Conservation (phyloP, 2,888 invertebrate species). For the Napeogenes sylphis region DNA sequence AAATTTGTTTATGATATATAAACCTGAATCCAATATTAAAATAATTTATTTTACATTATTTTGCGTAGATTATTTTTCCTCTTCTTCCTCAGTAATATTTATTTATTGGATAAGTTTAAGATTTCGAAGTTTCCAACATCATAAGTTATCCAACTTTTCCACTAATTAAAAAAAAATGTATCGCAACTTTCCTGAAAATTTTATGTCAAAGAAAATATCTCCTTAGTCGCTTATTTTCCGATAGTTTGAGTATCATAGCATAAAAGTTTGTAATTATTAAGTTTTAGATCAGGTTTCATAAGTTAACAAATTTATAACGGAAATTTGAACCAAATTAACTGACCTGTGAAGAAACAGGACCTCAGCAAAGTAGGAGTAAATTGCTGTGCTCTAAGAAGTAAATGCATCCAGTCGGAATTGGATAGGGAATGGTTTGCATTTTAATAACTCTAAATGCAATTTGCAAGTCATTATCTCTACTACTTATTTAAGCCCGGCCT, state of each 20-base stretch:
- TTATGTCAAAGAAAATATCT: background rate
- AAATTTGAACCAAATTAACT: background rate
- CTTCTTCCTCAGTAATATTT: no score
- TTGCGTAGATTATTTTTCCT: no score
- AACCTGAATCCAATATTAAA: no score
- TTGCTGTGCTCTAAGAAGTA: slow-evolving; percentile 8
- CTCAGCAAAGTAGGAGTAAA: background rate
- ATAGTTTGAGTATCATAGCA: background rate
- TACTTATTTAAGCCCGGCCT: slow-evolving; percentile 9
- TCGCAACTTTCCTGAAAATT: background rate
- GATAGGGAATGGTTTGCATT: slow-evolving; percentile 22
- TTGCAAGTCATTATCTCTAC: slow-evolving; percentile 25
- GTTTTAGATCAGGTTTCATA: background rate
- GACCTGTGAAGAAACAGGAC: background rate
- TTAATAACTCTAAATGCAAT: slow-evolving; percentile 28
- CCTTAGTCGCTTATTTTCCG: background rate
- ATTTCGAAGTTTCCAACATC: no score
- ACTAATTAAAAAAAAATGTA: no score
- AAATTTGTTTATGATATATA: no score
- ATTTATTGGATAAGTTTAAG: no score
- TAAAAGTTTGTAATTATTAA: background rate
- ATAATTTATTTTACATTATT: no score
- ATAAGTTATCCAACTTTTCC: no score
- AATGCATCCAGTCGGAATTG: slow-evolving; percentile 8
- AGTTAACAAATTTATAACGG: background rate